These are phyloP conservation scores for Zelleria hepariella DNA, from an alignment of 2,888 invertebrate genomes.

Conservation along the genomic window DNA sequence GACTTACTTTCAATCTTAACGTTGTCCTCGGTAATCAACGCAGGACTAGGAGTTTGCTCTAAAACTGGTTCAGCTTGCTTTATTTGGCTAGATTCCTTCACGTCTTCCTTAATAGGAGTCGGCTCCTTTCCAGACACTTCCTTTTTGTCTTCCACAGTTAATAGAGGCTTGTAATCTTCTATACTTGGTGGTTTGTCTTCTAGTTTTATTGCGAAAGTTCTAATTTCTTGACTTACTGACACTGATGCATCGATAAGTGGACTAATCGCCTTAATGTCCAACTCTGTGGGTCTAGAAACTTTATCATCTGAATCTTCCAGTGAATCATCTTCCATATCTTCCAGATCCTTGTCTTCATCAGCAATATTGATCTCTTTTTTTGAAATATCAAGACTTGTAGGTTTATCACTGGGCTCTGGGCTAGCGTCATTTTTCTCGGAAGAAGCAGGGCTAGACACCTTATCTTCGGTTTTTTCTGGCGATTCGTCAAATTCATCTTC, in stretches of 20 bases:
- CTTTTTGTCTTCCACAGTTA: neutral
- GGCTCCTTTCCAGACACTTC: neutral
- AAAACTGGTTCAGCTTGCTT: no score
- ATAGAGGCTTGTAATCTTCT: no score
- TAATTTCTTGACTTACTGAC: neutral
- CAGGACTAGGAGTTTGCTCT: neutral
- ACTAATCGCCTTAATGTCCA: neutral
- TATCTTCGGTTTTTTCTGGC: no score
- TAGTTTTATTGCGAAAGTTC: neutral
- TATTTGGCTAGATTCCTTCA: neutral
- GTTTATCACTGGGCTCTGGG: no score
- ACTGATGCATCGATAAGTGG: neutral
- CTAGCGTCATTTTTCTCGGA: no score
- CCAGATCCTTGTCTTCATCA: neutral
- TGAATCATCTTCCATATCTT: neutral
- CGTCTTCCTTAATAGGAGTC: neutral
- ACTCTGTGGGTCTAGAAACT: neutral
- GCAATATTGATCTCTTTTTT: no score
- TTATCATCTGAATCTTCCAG: neutral
- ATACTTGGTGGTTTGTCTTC: neutral
- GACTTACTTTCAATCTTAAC: no score
- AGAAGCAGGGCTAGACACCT: no score
- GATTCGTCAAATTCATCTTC: no score
- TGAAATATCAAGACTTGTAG: no score
- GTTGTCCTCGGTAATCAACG: neutral